Conservation (phyloP, 1,140 invertebrate species). For the Anoplophora glabripennis region DNA sequence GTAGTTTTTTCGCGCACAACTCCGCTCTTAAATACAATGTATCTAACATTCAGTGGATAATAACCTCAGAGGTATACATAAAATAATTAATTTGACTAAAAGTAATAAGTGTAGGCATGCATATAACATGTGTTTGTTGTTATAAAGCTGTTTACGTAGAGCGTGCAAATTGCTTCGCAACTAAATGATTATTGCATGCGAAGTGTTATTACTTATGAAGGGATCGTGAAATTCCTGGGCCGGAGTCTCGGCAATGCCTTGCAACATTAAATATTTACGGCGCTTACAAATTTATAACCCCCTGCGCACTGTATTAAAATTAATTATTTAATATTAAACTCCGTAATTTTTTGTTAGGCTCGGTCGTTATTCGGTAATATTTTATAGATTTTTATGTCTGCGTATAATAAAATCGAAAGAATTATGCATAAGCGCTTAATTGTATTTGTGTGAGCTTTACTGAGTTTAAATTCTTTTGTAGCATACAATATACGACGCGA, state of each 20-base stretch:
- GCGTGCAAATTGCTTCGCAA: conserved; percentile 44
- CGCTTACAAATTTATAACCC: conserved; percentile 44
- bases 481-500: no score
- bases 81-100: neutral
- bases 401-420: conserved; percentile 35
- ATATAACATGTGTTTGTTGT: conserved; percentile 35
- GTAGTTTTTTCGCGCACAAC: no score
- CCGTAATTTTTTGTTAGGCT: conserved; percentile 41
- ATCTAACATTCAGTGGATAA: no score
- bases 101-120: conserved; percentile 1
- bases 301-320: conserved; percentile 46
- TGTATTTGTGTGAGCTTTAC: conserved; percentile 27
- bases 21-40: no score
- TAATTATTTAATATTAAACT: conserved; percentile 49
- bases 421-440: conserved; percentile 37
- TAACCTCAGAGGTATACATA: no score
- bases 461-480: conserved; percentile 10
- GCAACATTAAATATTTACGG: conserved; percentile 43
- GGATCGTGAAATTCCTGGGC: conserved; percentile 39
- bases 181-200: conserved; percentile 46
- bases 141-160: conserved; percentile 40
- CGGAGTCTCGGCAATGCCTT: conserved; percentile 32
- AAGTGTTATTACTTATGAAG: conserved; percentile 46
- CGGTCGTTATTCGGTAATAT: conserved; percentile 34
- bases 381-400: conserved; percentile 41